Percentiles rank a stretch among this genome's conserved stretches.
These are phyloP conservation scores for Smutsia temminckii DNA, from an alignment of 2,797 vertebrate species.

Conservation along the genomic window DNA sequence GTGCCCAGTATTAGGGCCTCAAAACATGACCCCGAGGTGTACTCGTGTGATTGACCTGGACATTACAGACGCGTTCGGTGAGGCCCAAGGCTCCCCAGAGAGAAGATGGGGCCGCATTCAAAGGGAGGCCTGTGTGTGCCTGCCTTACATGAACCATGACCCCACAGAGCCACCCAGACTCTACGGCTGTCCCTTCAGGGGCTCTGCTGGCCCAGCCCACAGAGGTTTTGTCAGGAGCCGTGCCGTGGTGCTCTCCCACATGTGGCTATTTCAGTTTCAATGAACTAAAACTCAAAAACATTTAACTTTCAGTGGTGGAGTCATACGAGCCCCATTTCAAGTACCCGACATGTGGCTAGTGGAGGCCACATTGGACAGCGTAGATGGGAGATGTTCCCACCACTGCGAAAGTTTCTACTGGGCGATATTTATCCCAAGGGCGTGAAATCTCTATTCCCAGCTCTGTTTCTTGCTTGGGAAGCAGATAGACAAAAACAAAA, in stretches of 20 bases:
- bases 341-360: fast-evolving
- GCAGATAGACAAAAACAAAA: neutral
- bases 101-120: neutral
- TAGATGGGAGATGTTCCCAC: fast-evolving
- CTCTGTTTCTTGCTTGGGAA: conserved; percentile 7
- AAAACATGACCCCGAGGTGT: fast-evolving
- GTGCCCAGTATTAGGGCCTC: neutral
- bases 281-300: neutral
- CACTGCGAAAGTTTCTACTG: neutral
- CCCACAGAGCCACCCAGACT: neutral
- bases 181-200: neutral
- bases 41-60: no score
- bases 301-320: neutral
- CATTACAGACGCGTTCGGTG: fast-evolving
- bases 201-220: neutral
- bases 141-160: fast-evolving
- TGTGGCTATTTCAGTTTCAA: neutral
- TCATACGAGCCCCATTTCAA: neutral
- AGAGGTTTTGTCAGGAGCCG: neutral
- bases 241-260: fast-evolving
- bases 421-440: neutral
- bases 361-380: fast-evolving
- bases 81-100: neutral
- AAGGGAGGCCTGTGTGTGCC: neutral
- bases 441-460: neutral